Base-by-base conservation (phyloP, 2,888 invertebrate species). In the Rhyacophila evoluta region DNA sequence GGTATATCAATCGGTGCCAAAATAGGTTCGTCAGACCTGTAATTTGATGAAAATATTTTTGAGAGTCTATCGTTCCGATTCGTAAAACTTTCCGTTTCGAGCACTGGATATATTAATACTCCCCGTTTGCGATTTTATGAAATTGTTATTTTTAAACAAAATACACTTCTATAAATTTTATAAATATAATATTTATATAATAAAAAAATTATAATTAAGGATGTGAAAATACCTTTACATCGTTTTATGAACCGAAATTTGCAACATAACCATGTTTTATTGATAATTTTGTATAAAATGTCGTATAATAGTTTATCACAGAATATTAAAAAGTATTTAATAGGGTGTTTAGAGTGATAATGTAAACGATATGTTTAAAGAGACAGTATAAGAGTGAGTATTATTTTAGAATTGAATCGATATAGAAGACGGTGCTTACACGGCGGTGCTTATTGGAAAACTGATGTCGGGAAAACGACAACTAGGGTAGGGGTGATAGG, bases 371-470 rank as follows among this genome's bases (percentile, higher is more conserved):
- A 55, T 55, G 55, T 55, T 55, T 19, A 19, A 25, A 10, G 15
- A 55, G 55, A 55, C 55, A 55, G 55, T 19, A 10, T 55, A 25
- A 55, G 19, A 55, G 6, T 19, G 55, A 55, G 19, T 55, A 55
- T 55, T 19, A 55, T 55, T 55, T 33, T 55, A 55, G 55, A 55
- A 19, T 55, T 55, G 25, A 55, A 55, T 19, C 55, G 19, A 55
- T 55, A 19, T 19, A 55, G 55, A 55, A 55, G 55, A 55, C n/a
- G 15, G 39, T 55, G 55, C 55, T 55, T 19, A 25, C 55, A 55
- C 55, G 55, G 19, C 55, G 55, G 19, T 55, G 55, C 15, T 55
- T 55, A 55, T 55, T 55, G 55, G 55, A 55, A 55, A 55, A 55
- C 55, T 55, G 55, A 55, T 55, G 55, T 19, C 55, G 55, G 55